Percentiles rank a stretch among this genome's conserved stretches.
phyloP scores from a whole-genome alignment of 2,797 vertebrate genomes.

The Lagocephalus sceleratus region DNA sequence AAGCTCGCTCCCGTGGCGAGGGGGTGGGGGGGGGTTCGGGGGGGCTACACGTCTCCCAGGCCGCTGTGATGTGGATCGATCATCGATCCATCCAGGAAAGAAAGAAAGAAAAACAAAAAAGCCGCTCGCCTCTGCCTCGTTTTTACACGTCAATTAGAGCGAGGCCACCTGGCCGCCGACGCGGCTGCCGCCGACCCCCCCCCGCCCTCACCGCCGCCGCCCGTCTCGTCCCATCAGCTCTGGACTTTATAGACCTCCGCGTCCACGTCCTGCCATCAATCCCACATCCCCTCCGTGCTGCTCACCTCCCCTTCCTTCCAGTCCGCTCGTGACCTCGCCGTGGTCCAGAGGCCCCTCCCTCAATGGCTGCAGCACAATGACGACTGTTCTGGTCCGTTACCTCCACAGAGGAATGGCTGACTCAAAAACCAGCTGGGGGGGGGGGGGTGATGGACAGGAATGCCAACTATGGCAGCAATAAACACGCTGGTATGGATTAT shows the following conservation, averaged over 20 bases:
- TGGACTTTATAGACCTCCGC: slow-evolving; percentile 11
- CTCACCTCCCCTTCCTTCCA: slow-evolving; percentile 16
- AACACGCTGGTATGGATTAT: too few species aligned
- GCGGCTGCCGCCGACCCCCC: too few species aligned
- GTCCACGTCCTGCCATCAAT: slow-evolving; percentile 25
- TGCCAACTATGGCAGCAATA: slow-evolving; percentile 26
- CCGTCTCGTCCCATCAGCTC: slow-evolving; percentile 30
- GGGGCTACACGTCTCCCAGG: too few species aligned
- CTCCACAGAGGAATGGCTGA: slow-evolving; percentile 67
- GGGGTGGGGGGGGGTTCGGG: background rate
- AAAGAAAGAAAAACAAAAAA: too few species aligned
- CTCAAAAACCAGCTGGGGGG: slow-evolving; percentile 52
- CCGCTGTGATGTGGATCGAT: slow-evolving; percentile 42
- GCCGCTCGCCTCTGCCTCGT: slow-evolving; percentile 51
- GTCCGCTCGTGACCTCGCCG: slow-evolving; percentile 23
- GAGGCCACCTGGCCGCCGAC: slow-evolving; percentile 24
- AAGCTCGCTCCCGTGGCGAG: slow-evolving; percentile 26
- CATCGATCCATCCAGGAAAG: slow-evolving; percentile 62
- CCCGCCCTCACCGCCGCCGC: background rate
- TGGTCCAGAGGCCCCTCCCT: slow-evolving; percentile 54
- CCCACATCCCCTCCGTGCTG: slow-evolving; percentile 32
- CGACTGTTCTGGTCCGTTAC: slow-evolving; percentile 74
- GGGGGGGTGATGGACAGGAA: slow-evolving; percentile 47
- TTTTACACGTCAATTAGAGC: slow-evolving; percentile 63
- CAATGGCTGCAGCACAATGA: slow-evolving; percentile 72